Percentiles rank a stretch among this genome's conserved stretches.
Evolutionary conservation across 35 echinoderm and acorn worm species (phyloP).

Genomic region (Nesometra sesokonis): DNA sequence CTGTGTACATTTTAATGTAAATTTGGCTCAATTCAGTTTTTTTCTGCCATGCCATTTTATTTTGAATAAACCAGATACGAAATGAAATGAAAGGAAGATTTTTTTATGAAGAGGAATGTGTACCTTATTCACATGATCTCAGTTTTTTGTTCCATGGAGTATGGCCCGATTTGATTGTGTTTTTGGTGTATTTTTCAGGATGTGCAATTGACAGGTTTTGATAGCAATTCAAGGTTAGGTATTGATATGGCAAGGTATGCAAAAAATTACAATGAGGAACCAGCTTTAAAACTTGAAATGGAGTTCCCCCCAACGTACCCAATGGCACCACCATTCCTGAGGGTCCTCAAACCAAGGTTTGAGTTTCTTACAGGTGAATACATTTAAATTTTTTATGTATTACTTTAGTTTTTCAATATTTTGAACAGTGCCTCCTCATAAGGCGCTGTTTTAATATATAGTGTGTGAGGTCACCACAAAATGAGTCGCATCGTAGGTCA

Average conservation of each 20-base stretch:
- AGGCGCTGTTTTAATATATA: too few species aligned
- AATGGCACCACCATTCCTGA: constrained; percentile 32
- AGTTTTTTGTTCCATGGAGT: too few species aligned
- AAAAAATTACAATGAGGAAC: constrained; percentile 13
- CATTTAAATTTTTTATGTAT: too few species aligned
- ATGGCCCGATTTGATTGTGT: background rate
- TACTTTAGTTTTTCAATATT: too few species aligned
- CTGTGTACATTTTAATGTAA: too few species aligned
- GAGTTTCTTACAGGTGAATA: constrained; percentile 35
- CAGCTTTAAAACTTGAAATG: constrained; percentile 15
- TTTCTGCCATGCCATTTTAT: too few species aligned
- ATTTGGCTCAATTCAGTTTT: too few species aligned
- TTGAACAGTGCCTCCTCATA: too few species aligned
- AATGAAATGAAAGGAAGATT: too few species aligned
- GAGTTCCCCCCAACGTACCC: constrained; percentile 25
- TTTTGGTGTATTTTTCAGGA: constrained; percentile 6
- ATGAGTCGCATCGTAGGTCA: too few species aligned
- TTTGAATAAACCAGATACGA: too few species aligned
- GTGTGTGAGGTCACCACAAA: too few species aligned
- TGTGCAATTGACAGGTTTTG: constrained; percentile 42
- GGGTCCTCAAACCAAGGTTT: constrained; percentile 40
- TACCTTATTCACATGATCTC: background rate
- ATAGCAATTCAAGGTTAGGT: constrained; percentile 14
- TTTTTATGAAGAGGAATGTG: background rate
- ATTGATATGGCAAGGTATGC: constrained; percentile 24